Evolutionary conservation across 2,888 invertebrate species (phyloP), one percentile per base, ranked within the genome.

Genomic region (Lithophane semibrunnea): DNA sequence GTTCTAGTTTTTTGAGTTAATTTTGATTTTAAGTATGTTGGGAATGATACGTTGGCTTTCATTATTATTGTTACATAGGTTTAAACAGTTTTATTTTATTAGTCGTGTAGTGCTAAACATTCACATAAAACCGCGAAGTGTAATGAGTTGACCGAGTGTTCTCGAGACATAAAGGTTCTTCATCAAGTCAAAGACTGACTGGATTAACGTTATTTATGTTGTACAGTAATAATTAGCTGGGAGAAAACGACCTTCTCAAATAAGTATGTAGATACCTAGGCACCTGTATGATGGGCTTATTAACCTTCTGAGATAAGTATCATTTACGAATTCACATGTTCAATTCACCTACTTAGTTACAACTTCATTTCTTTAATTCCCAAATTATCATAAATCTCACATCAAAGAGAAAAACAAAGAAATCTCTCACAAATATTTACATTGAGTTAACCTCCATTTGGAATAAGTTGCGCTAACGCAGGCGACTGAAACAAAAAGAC

Each of bases 391-490:
- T 79, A 79, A 79, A 83, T 80, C 75, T 71, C 69, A 83, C 73
- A 65, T 77, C 2, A 75, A 61, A 74, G 72, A 69, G 65, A 79
- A 80, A 75, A 77, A 64, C 66, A 80, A 80, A 77, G 75, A 75
- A 67, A 75, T 85, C 71, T 85, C 78, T 78, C 75, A 78, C 83
- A 75, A 84, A 85, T 81, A 87, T 85, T 85, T 81, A 78, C 76
- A 87, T 84, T 66, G 54, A 76, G 24, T 87, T 85, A 79, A 85
- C 78, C 85, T 85, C 75, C 24, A 79, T 87, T 85, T 61, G 76
- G n/a, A 69, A 29, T 21, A 16, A 66, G 73, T 77, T 84, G 79
- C 69, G 74, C 60, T 68, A 37, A 77, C 73, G 72, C 68, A 75
- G 70, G 71, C 64, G 67, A 86, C 67, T 79, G 68, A 63, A 79